A percentile compares a stretch with the other conserved stretches of the same genome.
phyloP scores from a whole-genome alignment of 2,888 invertebrate species.

The Rapana venosa region DNA sequence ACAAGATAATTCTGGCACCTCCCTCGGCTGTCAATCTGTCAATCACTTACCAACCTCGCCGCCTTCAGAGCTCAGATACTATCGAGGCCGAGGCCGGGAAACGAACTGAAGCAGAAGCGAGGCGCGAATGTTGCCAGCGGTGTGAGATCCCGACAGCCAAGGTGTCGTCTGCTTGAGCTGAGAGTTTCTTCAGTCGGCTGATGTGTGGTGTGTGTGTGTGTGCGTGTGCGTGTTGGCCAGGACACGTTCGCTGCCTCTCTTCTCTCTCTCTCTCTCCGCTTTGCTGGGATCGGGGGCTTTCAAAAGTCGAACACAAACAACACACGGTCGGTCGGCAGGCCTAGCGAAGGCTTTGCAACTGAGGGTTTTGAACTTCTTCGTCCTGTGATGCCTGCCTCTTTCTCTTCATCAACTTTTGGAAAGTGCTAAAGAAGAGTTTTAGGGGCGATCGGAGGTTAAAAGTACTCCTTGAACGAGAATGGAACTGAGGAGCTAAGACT shows the following conservation, averaged over 20 bases:
- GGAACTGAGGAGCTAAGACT: no score
- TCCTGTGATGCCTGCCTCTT: no score
- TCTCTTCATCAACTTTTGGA: no score
- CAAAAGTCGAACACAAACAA: neutral
- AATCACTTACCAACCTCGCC: slow-evolving; percentile 10
- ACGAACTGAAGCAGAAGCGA: slow-evolving; percentile 27
- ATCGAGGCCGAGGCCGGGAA: neutral
- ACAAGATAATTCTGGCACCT: neutral
- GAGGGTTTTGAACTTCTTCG: no score
- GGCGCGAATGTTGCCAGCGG: slow-evolving; percentile 37
- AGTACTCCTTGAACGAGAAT: no score
- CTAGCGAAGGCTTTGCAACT: no score
- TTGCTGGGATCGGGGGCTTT: slow-evolving; percentile 22
- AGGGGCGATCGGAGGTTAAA: no score
- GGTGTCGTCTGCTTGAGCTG: slow-evolving; percentile 46
- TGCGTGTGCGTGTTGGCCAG: slow-evolving; percentile 26
- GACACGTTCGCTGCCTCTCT: slow-evolving; percentile 36
- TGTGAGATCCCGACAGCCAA: slow-evolving; percentile 43
- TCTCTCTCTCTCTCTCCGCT: slow-evolving; percentile 34
- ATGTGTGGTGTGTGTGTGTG: slow-evolving; percentile 8
- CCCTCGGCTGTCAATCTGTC: slow-evolving; percentile 19
- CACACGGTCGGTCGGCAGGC: neutral
- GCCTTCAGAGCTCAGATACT: neutral
- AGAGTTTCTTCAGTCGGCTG: slow-evolving; percentile 22
- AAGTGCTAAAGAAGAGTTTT: no score